Conservation (phyloP, 2,113 vertebrate species). For the Apteryx owenii region DNA sequence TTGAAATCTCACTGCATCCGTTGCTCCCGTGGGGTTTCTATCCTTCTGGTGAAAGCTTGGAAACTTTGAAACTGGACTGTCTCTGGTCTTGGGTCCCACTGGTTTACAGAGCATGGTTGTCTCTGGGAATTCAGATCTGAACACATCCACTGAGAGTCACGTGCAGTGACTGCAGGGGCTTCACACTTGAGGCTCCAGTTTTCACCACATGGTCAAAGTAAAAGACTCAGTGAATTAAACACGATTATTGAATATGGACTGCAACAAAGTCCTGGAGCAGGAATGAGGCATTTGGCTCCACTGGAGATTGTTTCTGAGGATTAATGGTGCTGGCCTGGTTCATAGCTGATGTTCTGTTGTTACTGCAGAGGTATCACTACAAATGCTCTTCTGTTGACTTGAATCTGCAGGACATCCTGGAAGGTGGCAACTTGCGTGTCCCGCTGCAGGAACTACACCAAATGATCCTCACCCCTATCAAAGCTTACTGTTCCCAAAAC, state of each 20-base stretch:
- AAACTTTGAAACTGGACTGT: not conserved
- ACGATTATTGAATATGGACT: fast-evolving
- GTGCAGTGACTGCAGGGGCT: not conserved
- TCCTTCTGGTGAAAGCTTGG: not conserved
- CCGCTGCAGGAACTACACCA: conserved; percentile 97
- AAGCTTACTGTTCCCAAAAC: conserved; percentile 82
- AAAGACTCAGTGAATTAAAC: fast-evolving
- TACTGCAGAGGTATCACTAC: not conserved
- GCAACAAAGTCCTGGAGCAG: not conserved
- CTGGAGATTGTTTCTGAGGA: not conserved
- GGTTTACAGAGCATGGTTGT: fast-evolving
- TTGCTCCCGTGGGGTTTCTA: not conserved
- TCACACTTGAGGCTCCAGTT: not conserved
- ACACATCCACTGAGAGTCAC: not conserved
- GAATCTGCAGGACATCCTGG: conserved; percentile 88
- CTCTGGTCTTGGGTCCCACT: not conserved
- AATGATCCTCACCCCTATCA: conserved; percentile 98
- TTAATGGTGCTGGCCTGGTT: fast-evolving
- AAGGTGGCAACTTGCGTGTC: conserved; percentile 90
- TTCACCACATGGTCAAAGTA: not conserved
- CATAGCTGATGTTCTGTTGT: fast-evolving
- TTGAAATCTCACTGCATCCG: not conserved
- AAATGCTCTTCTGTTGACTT: not conserved
- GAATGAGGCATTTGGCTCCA: fast-evolving
- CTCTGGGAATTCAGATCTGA: not conserved